Evolutionary conservation across 2,888 invertebrate genomes (phyloP).

Genomic region (Ferdinandea cuprea): DNA sequence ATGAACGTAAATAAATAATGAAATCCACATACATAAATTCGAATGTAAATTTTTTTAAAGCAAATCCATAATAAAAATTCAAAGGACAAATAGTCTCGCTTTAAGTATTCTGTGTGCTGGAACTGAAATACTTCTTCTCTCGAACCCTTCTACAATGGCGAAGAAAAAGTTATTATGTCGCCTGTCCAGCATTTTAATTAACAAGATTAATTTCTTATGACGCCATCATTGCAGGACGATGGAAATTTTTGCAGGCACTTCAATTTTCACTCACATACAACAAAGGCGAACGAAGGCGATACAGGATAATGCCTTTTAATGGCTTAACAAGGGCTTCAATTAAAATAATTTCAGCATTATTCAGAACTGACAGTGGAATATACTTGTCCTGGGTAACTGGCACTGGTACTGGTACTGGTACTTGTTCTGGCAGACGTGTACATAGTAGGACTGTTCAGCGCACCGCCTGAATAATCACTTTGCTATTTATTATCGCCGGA

Average conservation of each 20-base stretch:
- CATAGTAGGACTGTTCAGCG: constrained; percentile 6
- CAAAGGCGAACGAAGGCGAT: constrained; percentile 25
- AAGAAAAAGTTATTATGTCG: constrained; percentile 59
- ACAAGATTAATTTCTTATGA: constrained; percentile 74
- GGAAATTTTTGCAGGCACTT: constrained; percentile 52
- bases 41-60: no score
- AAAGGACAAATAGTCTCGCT: no score
- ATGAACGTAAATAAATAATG: no score
- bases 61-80: no score
- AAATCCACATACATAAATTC: no score
- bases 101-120: not conserved
- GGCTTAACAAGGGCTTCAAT: constrained; percentile 74
- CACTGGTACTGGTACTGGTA: not conserved
- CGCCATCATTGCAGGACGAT: constrained; percentile 55
- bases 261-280: constrained; percentile 5
- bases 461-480: constrained; percentile 62
- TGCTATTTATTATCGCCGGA: constrained; percentile 65
- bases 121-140: not conserved
- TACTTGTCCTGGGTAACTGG: no score
- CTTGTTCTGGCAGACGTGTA: constrained; percentile 7
- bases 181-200: constrained; percentile 72
- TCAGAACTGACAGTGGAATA: constrained; percentile 53
- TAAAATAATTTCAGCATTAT: constrained; percentile 73
- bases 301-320: constrained; percentile 72
- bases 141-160: constrained; percentile 2